These are phyloP conservation scores for Dromaius novaehollandiae DNA, from an alignment of 2,113 vertebrate species.

Conservation along the genomic window DNA sequence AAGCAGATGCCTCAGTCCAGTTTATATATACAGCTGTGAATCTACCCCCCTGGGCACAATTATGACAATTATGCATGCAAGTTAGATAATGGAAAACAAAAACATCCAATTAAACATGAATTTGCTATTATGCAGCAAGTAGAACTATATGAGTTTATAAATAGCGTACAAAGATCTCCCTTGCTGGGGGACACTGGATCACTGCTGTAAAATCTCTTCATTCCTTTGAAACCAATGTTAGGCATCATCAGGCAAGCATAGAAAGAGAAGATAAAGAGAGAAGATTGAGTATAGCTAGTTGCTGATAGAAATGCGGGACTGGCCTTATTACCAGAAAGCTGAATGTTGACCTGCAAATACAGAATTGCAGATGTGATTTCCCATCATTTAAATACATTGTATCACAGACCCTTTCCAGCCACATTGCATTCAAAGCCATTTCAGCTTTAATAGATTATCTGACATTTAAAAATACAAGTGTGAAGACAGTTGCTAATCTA, in stretches of 20 bases:
- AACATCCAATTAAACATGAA: neutral
- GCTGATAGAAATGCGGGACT: fast-evolving
- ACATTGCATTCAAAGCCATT: neutral
- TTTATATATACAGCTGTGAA: neutral
- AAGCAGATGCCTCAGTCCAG: neutral
- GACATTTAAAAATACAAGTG: slow-evolving; percentile 11
- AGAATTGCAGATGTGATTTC: neutral
- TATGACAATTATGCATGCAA: neutral
- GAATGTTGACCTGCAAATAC: neutral
- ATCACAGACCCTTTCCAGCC: neutral
- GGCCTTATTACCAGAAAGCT: neutral
- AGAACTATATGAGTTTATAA: neutral
- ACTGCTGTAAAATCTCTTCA: neutral
- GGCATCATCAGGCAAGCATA: neutral
- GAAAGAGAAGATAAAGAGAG: neutral
- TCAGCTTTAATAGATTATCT: neutral
- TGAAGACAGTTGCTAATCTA: neutral
- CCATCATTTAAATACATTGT: neutral
- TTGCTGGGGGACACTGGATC: slow-evolving; percentile 11
- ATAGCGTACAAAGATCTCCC: neutral
- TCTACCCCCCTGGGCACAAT: neutral
- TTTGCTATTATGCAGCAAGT: neutral
- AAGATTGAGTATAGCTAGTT: neutral
- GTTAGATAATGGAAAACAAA: neutral
- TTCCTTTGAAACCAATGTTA: slow-evolving; percentile 2